A percentile compares a stretch with the other conserved stretches of the same genome.
Evolutionary conservation across 2,888 invertebrate species (phyloP).

Genomic region (Abrostola triplasia): DNA sequence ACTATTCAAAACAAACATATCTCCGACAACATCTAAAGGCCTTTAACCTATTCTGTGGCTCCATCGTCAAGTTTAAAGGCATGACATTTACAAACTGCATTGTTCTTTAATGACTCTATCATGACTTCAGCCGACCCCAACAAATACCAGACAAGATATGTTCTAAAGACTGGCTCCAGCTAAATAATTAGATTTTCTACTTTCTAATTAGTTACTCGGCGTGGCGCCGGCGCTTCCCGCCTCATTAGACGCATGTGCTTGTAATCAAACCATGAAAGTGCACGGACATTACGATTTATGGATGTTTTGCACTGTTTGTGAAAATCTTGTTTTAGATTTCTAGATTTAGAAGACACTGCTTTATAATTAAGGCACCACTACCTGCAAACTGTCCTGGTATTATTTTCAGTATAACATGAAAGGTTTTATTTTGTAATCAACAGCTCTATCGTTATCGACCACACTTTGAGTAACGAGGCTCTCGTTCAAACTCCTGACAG

Average conservation of each 20-base stretch:
- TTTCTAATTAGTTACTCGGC: slow-evolving; percentile 75
- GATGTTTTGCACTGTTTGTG: slow-evolving; percentile 17
- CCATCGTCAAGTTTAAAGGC: too few species aligned
- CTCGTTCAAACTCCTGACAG: too few species aligned
- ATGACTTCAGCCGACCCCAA: slow-evolving; percentile 21
- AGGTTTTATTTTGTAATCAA: too few species aligned
- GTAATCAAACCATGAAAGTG: slow-evolving; percentile 44
- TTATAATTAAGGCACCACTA: too few species aligned
- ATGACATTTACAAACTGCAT: not conserved
- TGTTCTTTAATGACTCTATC: not conserved
- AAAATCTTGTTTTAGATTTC: slow-evolving; percentile 8
- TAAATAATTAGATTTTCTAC: slow-evolving; percentile 74
- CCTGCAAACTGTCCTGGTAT: too few species aligned
- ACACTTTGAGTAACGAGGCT: too few species aligned
- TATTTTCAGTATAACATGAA: too few species aligned
- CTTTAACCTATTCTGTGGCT: too few species aligned
- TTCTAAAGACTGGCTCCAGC: slow-evolving; percentile 34
- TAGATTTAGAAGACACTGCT: not conserved
- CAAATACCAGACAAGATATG: slow-evolving; percentile 20
- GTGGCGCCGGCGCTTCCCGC: slow-evolving; percentile 59
- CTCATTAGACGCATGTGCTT: slow-evolving; percentile 55
- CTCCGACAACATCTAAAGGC: too few species aligned
- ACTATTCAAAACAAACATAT: too few species aligned
- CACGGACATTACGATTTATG: slow-evolving; percentile 14
- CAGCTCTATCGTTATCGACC: too few species aligned